phyloP scores from a whole-genome alignment of 2,888 invertebrate genomes.

The Crepidodera aurea region DNA sequence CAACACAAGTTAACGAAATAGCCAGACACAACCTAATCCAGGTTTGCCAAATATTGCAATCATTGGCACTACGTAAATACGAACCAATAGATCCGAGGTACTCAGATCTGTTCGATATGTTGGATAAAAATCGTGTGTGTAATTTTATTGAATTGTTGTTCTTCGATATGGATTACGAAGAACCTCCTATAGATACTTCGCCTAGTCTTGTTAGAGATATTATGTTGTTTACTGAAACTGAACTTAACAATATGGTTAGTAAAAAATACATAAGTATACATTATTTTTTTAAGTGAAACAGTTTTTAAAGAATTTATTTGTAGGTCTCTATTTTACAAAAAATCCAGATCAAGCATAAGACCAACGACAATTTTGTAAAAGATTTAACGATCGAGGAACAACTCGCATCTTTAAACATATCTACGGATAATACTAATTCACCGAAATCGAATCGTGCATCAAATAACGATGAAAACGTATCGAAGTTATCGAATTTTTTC shows the following conservation, averaged over 20 bases:
- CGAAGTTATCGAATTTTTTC: slow-evolving; percentile 49
- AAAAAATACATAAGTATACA: too few relatives aligned
- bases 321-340: slow-evolving; percentile 64
- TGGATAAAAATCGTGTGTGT: slow-evolving; percentile 82
- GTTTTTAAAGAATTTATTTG: too few relatives aligned
- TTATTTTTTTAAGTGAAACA: too few relatives aligned
- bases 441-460: slow-evolving; percentile 46
- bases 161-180: slow-evolving; percentile 60
- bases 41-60: slow-evolving; percentile 93
- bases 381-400: slow-evolving; percentile 49
- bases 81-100: slow-evolving; percentile 73
- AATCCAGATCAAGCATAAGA: slow-evolving; percentile 51
- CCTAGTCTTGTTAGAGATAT: slow-evolving; percentile 71
- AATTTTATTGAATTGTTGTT: slow-evolving; percentile 79
- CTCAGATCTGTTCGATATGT: slow-evolving; percentile 79
- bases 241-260: slow-evolving; percentile 70
- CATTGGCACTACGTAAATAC: slow-evolving; percentile 84
- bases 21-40: slow-evolving; percentile 90
- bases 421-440: slow-evolving; percentile 51
- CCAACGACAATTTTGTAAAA: slow-evolving; percentile 46
- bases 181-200: slow-evolving; percentile 59
- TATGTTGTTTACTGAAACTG: slow-evolving; percentile 72
- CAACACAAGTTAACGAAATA: slow-evolving; percentile 89
- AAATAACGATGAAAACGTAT: slow-evolving; percentile 39
- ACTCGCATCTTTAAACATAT: slow-evolving; percentile 46